Base-by-base conservation (phyloP, 1,140 invertebrate genomes). In the Drosophila malerkotliana region DNA sequence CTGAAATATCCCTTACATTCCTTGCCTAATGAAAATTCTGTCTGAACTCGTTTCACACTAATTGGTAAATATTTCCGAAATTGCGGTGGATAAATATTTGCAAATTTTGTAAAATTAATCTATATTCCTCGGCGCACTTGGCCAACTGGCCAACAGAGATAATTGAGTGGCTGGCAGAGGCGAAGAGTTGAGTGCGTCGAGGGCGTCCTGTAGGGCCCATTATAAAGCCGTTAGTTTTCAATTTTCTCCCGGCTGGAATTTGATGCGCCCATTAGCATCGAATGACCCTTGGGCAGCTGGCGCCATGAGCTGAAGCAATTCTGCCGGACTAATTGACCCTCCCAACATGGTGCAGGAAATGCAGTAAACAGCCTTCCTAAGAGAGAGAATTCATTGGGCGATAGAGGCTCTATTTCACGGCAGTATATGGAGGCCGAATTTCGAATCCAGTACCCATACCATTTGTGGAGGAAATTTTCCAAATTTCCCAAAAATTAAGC, bases 171-270 rank as follows among this genome's bases (percentile, higher is more conserved):
- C 12, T 12, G 45, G 32, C 48, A 44, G 37, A 14, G 15, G 28
- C 24, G 18, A 15, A n/a, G 37, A 14, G 30, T 47, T 18, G 48
- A 63, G 2, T 34, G 51, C 32, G 52, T 26, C 37, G 30, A 21
- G 26, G 30, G 41, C 44, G 24, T 21, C 47, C 56, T 34, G 67
- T 10, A 47, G 71, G 69, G 72, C 45, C 81, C 60, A 85, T 84
- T 81, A 85, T 81, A 84, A 49, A 44, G 49, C 63, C 53, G 63
- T 84, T 84, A 81, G 81, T 76, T 87, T 84, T 81, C 77, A 84
- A 81, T 84, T 81, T 85, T 52, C 32, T 52, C 30, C n/a, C 28
- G 15, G 26, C 44, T 56, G 68, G 64, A 71, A 72, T 74, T 77
- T 64, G 56, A 66, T 74, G 47, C 63, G 45, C 72, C 79, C 80